Conservation (phyloP, 2,888 invertebrate species). For the Xestia rhomboidea region DNA sequence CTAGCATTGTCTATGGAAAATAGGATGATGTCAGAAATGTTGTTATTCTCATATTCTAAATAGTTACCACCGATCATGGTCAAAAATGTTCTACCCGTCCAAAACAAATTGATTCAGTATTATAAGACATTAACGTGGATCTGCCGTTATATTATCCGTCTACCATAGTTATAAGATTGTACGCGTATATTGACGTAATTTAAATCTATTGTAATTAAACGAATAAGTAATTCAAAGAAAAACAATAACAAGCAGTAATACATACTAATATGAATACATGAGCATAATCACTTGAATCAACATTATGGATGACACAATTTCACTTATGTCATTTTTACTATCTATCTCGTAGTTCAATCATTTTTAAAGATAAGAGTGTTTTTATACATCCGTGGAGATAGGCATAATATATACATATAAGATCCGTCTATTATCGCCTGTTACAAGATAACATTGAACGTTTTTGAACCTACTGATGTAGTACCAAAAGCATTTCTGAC, state of each 20-base stretch:
- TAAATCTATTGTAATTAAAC: constrained; percentile 11
- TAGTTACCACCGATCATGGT: background rate
- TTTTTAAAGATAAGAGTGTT: constrained; percentile 32
- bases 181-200: background rate
- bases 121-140: background rate
- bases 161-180: background rate
- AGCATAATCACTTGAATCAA: constrained; percentile 1
- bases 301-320: constrained; percentile 19
- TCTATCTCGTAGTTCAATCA: constrained; percentile 29
- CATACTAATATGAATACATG: too few species aligned
- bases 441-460: constrained; percentile 35
- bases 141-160: background rate
- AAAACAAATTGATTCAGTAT: background rate
- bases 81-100: constrained; percentile 11
- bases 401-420: background rate
- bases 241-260: too few species aligned
- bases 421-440: constrained; percentile 46
- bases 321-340: constrained; percentile 17
- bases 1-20: constrained; percentile 52
- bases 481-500: constrained; percentile 73
- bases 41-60: constrained; percentile 19
- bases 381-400: constrained; percentile 30
- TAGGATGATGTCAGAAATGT: constrained; percentile 71
- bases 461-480: constrained; percentile 42
- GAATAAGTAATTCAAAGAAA: constrained; percentile 1